Percentiles rank a stretch among this genome's conserved stretches.
phyloP scores from a whole-genome alignment of 2,888 invertebrate genomes.

The Osmoderma eremita region DNA sequence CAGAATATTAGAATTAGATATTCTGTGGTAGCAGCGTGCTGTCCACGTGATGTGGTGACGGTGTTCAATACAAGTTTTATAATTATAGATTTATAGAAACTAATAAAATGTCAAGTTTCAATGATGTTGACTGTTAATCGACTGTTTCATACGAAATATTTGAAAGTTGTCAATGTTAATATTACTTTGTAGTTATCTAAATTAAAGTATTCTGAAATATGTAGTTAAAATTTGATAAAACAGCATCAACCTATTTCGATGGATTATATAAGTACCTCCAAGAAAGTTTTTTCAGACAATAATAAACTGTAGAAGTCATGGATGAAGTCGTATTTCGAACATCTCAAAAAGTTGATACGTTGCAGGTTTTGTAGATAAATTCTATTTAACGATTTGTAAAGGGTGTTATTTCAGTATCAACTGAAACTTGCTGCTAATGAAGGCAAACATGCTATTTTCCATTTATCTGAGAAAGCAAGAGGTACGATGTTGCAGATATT shows the following conservation, averaged over 20 bases:
- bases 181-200: not conserved
- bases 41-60: too few species aligned
- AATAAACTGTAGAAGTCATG: constrained; percentile 49
- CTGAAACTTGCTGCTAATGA: constrained; percentile 55
- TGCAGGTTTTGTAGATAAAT: constrained; percentile 55
- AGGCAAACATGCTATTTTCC: constrained; percentile 54
- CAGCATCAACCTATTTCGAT: not conserved
- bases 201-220: not conserved
- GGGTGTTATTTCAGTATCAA: constrained; percentile 54
- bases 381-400: constrained; percentile 9
- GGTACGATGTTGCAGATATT: constrained; percentile 51
- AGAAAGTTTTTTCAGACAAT: not conserved
- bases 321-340: constrained; percentile 60
- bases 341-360: constrained; percentile 58
- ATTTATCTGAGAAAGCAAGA: constrained; percentile 53
- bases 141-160: too few species aligned
- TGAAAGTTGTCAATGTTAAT: too few species aligned
- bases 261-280: constrained; percentile 6
- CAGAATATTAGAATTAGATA: too few species aligned
- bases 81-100: too few species aligned
- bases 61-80: too few species aligned
- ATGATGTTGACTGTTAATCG: too few species aligned
- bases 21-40: too few species aligned
- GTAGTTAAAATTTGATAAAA: constrained; percentile 6
- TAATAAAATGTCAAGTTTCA: too few species aligned